Base-by-base conservation (phyloP, 2,888 invertebrate genomes). In the Athrips mouffetella region DNA sequence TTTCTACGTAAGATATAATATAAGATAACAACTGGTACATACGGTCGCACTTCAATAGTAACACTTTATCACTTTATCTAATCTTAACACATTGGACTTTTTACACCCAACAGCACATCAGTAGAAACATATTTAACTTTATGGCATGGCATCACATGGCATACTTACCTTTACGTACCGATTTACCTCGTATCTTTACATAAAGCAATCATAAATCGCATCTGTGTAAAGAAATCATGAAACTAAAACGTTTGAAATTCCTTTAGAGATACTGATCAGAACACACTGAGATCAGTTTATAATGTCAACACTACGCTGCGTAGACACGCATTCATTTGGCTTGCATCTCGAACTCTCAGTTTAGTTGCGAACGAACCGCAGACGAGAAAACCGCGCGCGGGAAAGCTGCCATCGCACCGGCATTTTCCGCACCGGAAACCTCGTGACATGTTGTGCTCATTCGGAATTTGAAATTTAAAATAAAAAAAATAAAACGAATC, bases 361-460 rank as follows among this genome's bases (percentile, higher is more conserved):
- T n/a, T n/a, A 70, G 70, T 70, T 59, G 62, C 63, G 56, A 59
- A 52, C 48, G 53, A 52, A 44, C 58, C 53, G 48, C 51, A 40
- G 56, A 25, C 47, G 52, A 48, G 62, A 20, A 41, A 48, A 57
- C 52, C 55, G 70, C 49, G 54, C 48, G 45, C 48, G 33, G 18
- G 48, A 33, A 39, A 51, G 11, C 20, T 13, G 29, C 41, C 40
- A 33, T 21, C 13, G 33, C 33, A 13, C 10, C 41, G 39, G 37
- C 37, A 51, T 49, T 46, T 47, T 45, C 33, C 52, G 49, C 49
- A 45, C 46, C 39, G 50, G 50, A 54, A 58, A 49, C 41, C 39
- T 47, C 35, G 25, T 25, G 52, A 55, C 25, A 51, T 8, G 27
- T 5, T 8, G 2, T 7, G 7, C n/a, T n/a, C 21, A 20, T 37